These are phyloP conservation scores for Belgica antarctica DNA, from an alignment of 2,888 invertebrate genomes.

Conservation along the genomic window DNA sequence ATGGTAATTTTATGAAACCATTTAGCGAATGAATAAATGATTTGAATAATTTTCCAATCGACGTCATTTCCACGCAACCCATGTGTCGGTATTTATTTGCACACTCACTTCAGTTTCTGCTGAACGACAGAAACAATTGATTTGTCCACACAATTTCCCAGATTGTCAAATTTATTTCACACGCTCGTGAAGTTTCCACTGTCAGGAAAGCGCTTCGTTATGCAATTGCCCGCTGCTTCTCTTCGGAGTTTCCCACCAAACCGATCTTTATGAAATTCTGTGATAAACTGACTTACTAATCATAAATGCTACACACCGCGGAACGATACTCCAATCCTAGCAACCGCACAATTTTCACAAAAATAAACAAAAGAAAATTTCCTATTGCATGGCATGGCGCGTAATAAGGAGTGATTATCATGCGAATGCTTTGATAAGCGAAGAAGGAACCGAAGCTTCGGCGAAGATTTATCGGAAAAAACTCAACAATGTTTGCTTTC, in stretches of 20 bases:
- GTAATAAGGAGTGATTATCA: slow-evolving; percentile 16
- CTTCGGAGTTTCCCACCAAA: neutral
- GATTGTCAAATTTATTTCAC: slow-evolving; percentile 52
- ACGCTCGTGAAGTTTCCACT: neutral
- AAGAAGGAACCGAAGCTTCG: neutral
- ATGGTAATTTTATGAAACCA: too few relatives aligned
- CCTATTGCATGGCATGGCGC: neutral
- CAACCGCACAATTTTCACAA: slow-evolving; percentile 29
- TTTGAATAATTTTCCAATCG: neutral
- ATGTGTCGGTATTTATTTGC: too few relatives aligned
- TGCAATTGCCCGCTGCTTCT: neutral
- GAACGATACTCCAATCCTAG: slow-evolving; percentile 17
- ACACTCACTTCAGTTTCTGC: slow-evolving; percentile 51
- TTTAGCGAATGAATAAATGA: slow-evolving; percentile 1
- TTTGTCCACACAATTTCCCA: slow-evolving; percentile 65
- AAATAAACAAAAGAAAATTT: slow-evolving; percentile 37
- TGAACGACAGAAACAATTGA: slow-evolving; percentile 56
- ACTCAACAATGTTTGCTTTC: neutral
- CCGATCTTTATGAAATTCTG: neutral
- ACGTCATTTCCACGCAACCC: too few relatives aligned
- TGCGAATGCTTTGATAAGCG: slow-evolving; percentile 5
- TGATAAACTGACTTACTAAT: slow-evolving; percentile 22
- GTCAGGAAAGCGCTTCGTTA: neutral
- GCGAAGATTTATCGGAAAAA: neutral
- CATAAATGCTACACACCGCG: neutral